phyloP scores from a whole-genome alignment of 2,113 vertebrate species.

The Rhipidura dahli region DNA sequence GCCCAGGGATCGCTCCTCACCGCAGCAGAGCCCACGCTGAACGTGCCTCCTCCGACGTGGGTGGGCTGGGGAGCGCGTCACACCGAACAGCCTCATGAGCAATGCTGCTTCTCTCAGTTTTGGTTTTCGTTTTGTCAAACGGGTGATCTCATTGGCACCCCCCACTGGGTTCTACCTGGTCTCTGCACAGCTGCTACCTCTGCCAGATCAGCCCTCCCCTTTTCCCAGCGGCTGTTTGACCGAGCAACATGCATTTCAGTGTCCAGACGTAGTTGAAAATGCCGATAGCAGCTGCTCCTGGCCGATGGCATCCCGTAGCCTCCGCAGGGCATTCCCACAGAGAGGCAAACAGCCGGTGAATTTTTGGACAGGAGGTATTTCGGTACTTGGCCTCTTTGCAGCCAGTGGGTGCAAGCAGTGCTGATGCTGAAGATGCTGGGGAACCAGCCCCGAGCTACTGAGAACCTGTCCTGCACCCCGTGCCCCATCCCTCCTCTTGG shows the following conservation, averaged over 20 bases:
- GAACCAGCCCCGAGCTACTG: neutral
- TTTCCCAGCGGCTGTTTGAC: neutral
- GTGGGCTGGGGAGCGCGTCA: neutral
- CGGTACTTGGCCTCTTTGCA: neutral
- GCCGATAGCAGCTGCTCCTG: neutral
- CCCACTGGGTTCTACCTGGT: neutral
- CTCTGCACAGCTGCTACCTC: neutral
- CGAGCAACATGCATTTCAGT: fast-evolving
- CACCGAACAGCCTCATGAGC: neutral
- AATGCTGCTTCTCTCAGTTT: neutral
- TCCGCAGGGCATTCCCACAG: fast-evolving
- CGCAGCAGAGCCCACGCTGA: fast-evolving
- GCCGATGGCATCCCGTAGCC: fast-evolving
- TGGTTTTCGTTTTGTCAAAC: neutral
- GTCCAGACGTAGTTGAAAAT: fast-evolving
- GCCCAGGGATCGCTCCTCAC: neutral
- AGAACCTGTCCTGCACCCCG: neutral
- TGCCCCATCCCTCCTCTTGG: fast-evolving
- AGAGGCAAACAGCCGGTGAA: neutral
- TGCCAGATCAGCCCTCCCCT: neutral
- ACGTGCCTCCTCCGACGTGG: neutral
- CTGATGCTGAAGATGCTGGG: neutral
- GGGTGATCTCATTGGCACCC: neutral
- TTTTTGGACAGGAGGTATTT: neutral
- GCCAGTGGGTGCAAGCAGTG: fast-evolving